Evolutionary conservation across 2,797 vertebrate species (phyloP).

Genomic region (Coilia nasus): DNA sequence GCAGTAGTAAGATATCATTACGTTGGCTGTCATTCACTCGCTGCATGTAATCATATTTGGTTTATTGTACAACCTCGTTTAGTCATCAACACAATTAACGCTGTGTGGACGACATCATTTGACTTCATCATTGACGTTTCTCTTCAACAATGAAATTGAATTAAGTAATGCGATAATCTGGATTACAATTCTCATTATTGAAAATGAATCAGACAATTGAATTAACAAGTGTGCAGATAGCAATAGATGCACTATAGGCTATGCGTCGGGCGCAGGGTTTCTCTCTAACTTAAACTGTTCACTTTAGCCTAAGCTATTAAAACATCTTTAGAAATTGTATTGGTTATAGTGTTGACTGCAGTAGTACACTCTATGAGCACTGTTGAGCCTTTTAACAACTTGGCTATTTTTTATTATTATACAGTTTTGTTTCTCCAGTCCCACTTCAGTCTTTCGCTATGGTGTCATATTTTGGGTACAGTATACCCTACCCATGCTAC

Average conservation of each 20-base stretch:
- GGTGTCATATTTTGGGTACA: background rate
- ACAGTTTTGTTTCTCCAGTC: background rate
- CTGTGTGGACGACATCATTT: slow-evolving; percentile 33
- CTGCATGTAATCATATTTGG: slow-evolving; percentile 23
- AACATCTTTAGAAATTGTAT: background rate
- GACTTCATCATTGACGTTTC: slow-evolving; percentile 41
- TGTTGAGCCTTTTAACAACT: background rate
- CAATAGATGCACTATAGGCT: background rate
- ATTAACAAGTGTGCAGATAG: slow-evolving; percentile 46
- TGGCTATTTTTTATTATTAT: background rate
- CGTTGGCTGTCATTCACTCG: slow-evolving; percentile 20
- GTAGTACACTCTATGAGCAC: background rate
- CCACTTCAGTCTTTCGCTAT: background rate
- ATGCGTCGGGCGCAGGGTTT: background rate
- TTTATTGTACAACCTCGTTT: slow-evolving; percentile 28
- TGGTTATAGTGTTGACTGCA: background rate
- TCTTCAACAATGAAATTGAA: slow-evolving; percentile 45
- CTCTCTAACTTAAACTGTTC: background rate
- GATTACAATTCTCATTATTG: slow-evolving; percentile 45
- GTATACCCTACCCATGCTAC: background rate
- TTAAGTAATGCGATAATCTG: slow-evolving; percentile 52
- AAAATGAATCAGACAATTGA: slow-evolving; percentile 45
- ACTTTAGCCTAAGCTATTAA: background rate
- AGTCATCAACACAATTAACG: slow-evolving; percentile 33
- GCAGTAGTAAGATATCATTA: slow-evolving; percentile 10